A percentile compares a stretch with the other conserved stretches of the same genome.
Evolutionary conservation across 1,140 invertebrate genomes (phyloP).

Genomic region (Bombyx mori): DNA sequence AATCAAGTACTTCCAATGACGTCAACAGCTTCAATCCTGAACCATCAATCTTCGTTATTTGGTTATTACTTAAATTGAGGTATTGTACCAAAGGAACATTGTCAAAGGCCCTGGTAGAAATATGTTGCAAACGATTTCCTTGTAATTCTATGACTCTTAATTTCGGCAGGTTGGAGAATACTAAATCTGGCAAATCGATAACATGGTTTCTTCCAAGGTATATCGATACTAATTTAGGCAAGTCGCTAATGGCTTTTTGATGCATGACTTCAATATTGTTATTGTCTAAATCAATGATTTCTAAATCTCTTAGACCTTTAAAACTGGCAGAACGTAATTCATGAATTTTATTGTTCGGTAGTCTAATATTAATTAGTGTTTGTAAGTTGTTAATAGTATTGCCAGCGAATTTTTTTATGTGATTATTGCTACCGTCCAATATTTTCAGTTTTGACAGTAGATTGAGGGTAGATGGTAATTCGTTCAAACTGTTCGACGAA

Average conservation of each 20-base stretch:
- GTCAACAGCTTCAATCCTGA: constrained; percentile 79
- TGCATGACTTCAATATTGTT: constrained; percentile 87
- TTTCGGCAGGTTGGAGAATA: constrained; percentile 83
- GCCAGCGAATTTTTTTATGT: constrained; percentile 78
- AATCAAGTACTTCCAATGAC: constrained; percentile 85
- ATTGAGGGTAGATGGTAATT: constrained; percentile 80
- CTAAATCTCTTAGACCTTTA: constrained; percentile 78
- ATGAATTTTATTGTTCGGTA: constrained; percentile 83
- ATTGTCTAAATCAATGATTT: constrained; percentile 82
- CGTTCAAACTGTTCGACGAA: constrained; percentile 82
- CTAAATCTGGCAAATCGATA: constrained; percentile 78
- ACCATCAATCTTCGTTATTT: constrained; percentile 78
- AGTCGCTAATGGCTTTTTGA: constrained; percentile 80
- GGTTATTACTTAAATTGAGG: constrained; percentile 86
- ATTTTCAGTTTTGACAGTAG: constrained; percentile 77
- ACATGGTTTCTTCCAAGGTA: constrained; percentile 84
- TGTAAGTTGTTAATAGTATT: constrained; percentile 78
- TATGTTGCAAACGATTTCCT: constrained; percentile 81
- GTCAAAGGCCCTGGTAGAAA: constrained; percentile 83
- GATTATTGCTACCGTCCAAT: constrained; percentile 86
- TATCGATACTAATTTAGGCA: constrained; percentile 83
- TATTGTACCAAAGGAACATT: constrained; percentile 83
- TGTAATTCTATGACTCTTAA: constrained; percentile 84
- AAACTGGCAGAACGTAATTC: constrained; percentile 81
- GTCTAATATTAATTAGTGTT: constrained; percentile 76